A percentile compares a stretch with the other conserved stretches of the same genome.
These are phyloP conservation scores for Callithrix jacchus DNA, from an alignment of 2,113 vertebrate genomes.

Conservation along the genomic window DNA sequence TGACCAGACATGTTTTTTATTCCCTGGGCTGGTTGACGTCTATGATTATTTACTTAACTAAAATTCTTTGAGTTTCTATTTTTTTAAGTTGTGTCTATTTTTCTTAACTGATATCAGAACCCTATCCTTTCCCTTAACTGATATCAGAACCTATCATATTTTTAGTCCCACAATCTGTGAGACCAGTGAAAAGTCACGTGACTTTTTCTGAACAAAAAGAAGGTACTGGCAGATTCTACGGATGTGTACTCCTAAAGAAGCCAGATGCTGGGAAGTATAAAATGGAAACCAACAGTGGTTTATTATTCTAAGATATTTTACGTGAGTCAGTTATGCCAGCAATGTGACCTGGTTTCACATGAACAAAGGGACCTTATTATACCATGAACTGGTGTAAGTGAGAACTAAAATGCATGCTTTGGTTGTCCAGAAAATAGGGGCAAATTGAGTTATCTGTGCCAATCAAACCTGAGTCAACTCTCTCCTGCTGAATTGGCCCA, in stretches of 20 bases:
- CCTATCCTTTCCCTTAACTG: neutral
- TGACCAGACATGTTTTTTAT: neutral
- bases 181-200: neutral
- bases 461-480: constrained; percentile 1
- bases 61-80: neutral
- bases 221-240: neutral
- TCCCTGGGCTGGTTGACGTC: neutral
- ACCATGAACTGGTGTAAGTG: neutral
- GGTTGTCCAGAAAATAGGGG: neutral
- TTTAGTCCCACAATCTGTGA: neutral
- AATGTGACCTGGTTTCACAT: neutral
- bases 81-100: neutral
- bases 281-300: neutral
- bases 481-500: constrained; percentile 22
- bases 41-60: neutral
- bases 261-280: neutral
- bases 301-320: neutral
- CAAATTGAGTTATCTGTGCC: constrained; percentile 21
- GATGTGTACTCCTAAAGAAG: neutral
- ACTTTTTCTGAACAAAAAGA: neutral
- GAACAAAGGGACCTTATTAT: neutral
- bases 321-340: neutral
- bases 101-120: neutral
- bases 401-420: neutral
- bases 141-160: neutral